These are phyloP conservation scores for Sceliomorpha sp. DNA, from an alignment of 2,888 invertebrate genomes.

Conservation along the genomic window DNA sequence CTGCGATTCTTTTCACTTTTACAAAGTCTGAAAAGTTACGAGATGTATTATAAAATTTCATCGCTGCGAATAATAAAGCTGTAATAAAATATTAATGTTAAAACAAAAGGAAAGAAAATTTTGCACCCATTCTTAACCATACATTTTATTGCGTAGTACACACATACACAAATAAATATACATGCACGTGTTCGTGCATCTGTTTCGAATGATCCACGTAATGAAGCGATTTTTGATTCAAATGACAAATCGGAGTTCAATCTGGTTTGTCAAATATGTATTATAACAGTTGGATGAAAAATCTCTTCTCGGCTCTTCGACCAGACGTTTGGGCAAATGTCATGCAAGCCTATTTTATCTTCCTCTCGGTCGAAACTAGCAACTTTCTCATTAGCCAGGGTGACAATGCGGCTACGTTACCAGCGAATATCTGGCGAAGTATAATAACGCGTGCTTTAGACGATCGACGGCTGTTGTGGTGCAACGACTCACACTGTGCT, in stretches of 20 bases:
- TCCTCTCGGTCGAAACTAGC: constrained; percentile 49
- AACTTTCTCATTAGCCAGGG: constrained; percentile 75
- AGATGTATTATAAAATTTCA: neutral
- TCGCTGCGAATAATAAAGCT: neutral
- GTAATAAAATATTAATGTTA: too few species aligned
- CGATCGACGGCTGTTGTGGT: constrained; percentile 69
- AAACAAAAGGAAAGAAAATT: too few species aligned
- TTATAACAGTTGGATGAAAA: too few species aligned
- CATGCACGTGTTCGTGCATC: too few species aligned
- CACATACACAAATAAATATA: too few species aligned
- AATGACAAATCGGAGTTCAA: too few species aligned
- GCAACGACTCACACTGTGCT: constrained; percentile 51
- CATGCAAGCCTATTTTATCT: constrained; percentile 22
- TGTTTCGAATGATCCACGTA: too few species aligned
- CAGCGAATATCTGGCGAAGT: constrained; percentile 63
- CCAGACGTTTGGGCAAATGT: constrained; percentile 25
- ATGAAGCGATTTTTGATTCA: too few species aligned
- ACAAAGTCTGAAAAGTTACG: constrained; percentile 10
- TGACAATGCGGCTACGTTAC: constrained; percentile 71
- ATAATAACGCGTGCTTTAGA: constrained; percentile 71
- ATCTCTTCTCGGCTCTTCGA: too few species aligned
- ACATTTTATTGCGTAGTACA: too few species aligned
- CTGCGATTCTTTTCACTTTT: constrained; percentile 10
- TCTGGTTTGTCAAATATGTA: too few species aligned
- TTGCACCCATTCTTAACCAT: too few species aligned